Percentiles rank a stretch among this genome's conserved stretches.
These are phyloP conservation scores for Aporophyla nigra DNA, from an alignment of 2,888 invertebrate species.

Conservation along the genomic window DNA sequence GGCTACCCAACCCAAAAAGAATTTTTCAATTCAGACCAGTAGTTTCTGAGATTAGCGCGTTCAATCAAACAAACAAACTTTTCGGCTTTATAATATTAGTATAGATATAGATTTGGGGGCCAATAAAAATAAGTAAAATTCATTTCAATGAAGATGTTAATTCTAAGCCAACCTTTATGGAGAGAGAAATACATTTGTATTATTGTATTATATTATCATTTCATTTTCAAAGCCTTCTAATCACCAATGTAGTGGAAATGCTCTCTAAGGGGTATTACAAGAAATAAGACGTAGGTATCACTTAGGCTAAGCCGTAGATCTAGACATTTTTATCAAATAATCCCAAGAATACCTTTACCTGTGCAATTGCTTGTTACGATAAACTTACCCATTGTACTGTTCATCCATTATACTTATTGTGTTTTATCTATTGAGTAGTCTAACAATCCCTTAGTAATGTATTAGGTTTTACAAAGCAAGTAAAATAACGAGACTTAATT, in stretches of 20 bases:
- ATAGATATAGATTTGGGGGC: no score
- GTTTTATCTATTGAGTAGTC: background rate
- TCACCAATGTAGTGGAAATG: background rate
- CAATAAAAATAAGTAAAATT: no score
- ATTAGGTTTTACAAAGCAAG: constrained; percentile 6
- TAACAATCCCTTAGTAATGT: constrained; percentile 11
- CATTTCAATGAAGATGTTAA: no score
- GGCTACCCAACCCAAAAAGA: no score
- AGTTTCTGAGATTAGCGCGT: no score
- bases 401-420: constrained; percentile 33
- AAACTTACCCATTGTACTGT: constrained; percentile 27
- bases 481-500: background rate
- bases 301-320: background rate
- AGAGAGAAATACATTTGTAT: no score
- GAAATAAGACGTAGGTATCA: constrained; percentile 8
- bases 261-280: background rate
- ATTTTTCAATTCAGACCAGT: no score
- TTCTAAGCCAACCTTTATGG: no score
- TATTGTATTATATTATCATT: no score
- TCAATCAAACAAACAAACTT: no score
- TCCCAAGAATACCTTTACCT: background rate
- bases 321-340: constrained; percentile 16
- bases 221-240: no score
- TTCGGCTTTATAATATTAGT: no score
- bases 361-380: constrained; percentile 26